Conservation (phyloP, 2,797 vertebrate species). For the Moxostoma hubbsi region DNA sequence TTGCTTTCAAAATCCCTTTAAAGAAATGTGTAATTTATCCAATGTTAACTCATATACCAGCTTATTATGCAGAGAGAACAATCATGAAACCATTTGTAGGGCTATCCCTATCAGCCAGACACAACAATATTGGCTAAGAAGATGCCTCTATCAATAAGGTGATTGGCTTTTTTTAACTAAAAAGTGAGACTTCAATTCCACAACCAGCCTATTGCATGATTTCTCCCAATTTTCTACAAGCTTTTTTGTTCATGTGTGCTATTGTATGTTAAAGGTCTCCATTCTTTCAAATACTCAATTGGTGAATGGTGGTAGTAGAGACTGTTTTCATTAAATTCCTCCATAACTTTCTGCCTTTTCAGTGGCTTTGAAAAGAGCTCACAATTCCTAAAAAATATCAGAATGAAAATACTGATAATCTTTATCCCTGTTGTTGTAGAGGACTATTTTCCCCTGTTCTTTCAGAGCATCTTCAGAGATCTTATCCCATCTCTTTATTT, state of each 20-base stretch:
- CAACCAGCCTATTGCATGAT: no score
- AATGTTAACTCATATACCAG: no score
- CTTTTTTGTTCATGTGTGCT: no score
- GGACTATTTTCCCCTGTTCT: not conserved
- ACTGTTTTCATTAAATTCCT: conserved; percentile 2
- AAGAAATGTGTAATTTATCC: no score
- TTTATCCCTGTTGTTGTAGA: not conserved
- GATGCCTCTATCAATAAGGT: no score
- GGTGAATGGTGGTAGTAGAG: not conserved
- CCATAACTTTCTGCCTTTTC: not conserved
- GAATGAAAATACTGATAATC: not conserved
- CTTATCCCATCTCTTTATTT: not conserved
- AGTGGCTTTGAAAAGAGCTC: not conserved
- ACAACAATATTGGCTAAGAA: no score
- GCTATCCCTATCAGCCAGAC: no score
- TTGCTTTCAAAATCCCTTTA: not conserved
- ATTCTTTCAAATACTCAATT: not conserved
- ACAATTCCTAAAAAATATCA: not conserved
- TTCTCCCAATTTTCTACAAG: no score
- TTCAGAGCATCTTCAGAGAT: not conserved
- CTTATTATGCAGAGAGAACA: no score
- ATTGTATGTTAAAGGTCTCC: not conserved
- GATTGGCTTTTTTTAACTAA: no score
- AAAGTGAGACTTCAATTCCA: no score
- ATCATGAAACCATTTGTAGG: no score